Percentiles rank a stretch among this genome's conserved stretches.
These are phyloP conservation scores for Typhlichthys eigenmanni DNA, from an alignment of 2,797 vertebrate species.

Conservation along the genomic window DNA sequence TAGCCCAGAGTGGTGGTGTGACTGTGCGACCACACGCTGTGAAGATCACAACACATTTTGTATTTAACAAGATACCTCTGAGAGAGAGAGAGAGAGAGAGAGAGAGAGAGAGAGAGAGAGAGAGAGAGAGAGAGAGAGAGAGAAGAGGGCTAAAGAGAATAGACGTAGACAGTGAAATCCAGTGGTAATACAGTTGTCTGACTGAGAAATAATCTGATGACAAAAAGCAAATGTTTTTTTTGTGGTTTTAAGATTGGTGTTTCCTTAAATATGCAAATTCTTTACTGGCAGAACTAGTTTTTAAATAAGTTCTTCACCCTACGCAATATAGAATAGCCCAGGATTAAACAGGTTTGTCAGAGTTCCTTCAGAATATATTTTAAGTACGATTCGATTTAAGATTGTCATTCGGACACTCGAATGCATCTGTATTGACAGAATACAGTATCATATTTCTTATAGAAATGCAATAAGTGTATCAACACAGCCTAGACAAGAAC, in stretches of 20 bases:
- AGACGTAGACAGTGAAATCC: conserved; percentile 1
- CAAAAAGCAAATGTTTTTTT: neutral
- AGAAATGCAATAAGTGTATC: conserved; percentile 50
- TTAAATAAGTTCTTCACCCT: neutral
- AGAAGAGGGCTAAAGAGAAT: neutral
- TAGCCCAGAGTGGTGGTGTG: conserved; percentile 64
- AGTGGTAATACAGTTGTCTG: neutral
- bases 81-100: conserved; percentile 18
- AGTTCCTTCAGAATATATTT: conserved; percentile 37
- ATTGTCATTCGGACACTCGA: conserved; percentile 38
- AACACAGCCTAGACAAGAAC: too few species aligned
- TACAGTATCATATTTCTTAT: conserved; percentile 48
- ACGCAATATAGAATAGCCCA: neutral
- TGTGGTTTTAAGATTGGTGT: neutral
- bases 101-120: conserved; percentile 8
- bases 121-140: conserved; percentile 10
- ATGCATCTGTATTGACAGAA: conserved; percentile 61
- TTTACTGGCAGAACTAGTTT: neutral
- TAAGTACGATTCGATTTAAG: conserved; percentile 55
- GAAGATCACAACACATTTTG: conserved; percentile 70
- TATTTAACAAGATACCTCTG: conserved; percentile 72
- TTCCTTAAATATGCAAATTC: neutral
- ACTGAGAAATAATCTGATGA: too few species aligned
- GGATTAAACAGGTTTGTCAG: neutral
- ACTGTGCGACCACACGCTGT: conserved; percentile 53